Percentiles rank a stretch among this genome's conserved stretches.
These are phyloP conservation scores for Sinotaia quadrata DNA, from an alignment of 2,888 invertebrate genomes.

Conservation along the genomic window DNA sequence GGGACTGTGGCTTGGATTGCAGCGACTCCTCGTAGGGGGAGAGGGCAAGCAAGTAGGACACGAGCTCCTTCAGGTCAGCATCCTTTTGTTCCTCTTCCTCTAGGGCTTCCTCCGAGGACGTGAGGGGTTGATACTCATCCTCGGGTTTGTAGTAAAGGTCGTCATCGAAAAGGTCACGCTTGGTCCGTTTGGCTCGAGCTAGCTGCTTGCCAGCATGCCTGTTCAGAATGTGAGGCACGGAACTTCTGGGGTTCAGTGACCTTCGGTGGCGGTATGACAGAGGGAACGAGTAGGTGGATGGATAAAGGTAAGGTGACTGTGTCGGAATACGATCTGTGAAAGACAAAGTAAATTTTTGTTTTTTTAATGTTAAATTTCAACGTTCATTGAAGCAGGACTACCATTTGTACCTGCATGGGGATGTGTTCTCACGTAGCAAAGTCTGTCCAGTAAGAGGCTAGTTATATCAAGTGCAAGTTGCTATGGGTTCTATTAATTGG, in stretches of 20 bases:
- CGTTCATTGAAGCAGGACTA: no score
- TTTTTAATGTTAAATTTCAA: no score
- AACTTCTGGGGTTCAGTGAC: background rate
- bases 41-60: conserved; percentile 28
- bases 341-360: background rate
- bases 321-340: background rate
- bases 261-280: conserved; percentile 21
- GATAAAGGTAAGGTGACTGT: background rate
- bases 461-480: no score
- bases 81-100: background rate
- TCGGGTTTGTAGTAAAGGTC: conserved; percentile 24
- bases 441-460: no score
- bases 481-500: no score
- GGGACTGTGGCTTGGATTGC: conserved; percentile 3
- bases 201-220: conserved; percentile 13
- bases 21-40: conserved; percentile 22
- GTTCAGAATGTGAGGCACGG: background rate
- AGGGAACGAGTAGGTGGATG: background rate
- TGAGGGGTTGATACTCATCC: conserved; percentile 1
- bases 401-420: no score
- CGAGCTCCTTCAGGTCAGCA: conserved; percentile 24
- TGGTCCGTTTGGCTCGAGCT: conserved; percentile 35
- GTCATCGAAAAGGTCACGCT: conserved; percentile 40
- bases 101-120: conserved; percentile 7
- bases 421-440: no score